Evolutionary conservation across 2,888 invertebrate genomes (phyloP), one percentile per base, ranked within the genome.

Genomic region (Orchesella flavescens): DNA sequence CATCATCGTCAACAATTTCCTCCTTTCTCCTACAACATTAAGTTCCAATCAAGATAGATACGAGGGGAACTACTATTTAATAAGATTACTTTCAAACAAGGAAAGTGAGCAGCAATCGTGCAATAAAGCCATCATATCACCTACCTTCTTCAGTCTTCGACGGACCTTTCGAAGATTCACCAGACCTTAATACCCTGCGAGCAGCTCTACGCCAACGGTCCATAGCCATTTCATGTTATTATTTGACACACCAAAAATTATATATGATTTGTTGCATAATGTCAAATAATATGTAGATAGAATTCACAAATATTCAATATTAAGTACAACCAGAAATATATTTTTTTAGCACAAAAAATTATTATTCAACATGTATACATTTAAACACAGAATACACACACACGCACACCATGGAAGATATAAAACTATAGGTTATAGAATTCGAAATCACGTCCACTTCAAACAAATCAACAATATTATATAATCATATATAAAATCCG

Each of bases 181-280:
- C 80, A 21, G 84, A 75, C 68, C 80, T 81, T 78, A 85, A 84
- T 44, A 84, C 85, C 78, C 84, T 85, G 23, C 84, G 81, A 75
- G 84, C 85, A 59, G 85, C 85, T 81, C 72, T 84, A 82, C 85
- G 85, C 85, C 85, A 85, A 72, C 85, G 84, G 75, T 85, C 85
- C 84, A 85, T 85, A 85, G 84, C 78, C 85, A 85, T 85, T 80
- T 84, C 80, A 80, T 80, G 12, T 71, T 23, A 49, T 71, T 49
- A 19, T 73, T 44, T 72, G 49, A 34, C 71, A 66, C 78, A 78
- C 61, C 13, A 68, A 23, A 69, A 61, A 55, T 24, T 71, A 17
- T 23, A 7, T 66, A 66, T 66, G 66, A 44, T 19, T 66, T 34
- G 44, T 44, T 23, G 46, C 69, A 69, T 55, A 24, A 24, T 34